A percentile compares a stretch with the other conserved stretches of the same genome.
Conservation (phyloP, 1,140 invertebrate species). For the Euglossa dilemma region DNA sequence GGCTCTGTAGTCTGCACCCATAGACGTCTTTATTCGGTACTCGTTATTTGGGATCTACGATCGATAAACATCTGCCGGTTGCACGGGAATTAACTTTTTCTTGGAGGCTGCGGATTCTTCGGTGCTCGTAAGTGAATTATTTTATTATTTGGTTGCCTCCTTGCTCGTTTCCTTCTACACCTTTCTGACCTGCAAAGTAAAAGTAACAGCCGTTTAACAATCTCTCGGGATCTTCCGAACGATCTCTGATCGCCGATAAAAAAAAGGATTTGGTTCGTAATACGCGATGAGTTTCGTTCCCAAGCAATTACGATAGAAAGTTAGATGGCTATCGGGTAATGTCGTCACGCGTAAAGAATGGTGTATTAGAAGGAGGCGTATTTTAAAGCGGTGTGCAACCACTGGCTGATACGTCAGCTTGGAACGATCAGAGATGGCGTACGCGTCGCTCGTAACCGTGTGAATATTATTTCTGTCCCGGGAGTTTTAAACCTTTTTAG, state of each 20-base stretch:
- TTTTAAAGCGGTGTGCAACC: conserved; percentile 17
- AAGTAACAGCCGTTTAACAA: background rate
- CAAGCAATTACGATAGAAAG: background rate
- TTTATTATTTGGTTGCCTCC: background rate
- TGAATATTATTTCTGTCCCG: conserved; percentile 75
- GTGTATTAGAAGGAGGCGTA: background rate
- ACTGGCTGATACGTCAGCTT: conserved; percentile 21
- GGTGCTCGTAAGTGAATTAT: background rate
- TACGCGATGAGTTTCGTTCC: background rate
- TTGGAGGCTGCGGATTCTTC: background rate
- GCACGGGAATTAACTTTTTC: background rate
- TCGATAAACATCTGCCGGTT: background rate
- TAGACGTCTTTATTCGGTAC: too few species aligned
- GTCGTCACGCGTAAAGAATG: background rate
- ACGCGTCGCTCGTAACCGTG: conserved; percentile 54
- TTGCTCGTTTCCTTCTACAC: background rate
- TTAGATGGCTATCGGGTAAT: background rate
- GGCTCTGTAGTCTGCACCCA: too few species aligned
- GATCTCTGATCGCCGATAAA: background rate
- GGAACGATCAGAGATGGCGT: conserved; percentile 33
- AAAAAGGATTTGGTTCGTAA: too few species aligned
- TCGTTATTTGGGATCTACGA: too few species aligned
- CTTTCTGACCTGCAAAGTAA: background rate
- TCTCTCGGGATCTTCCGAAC: background rate
- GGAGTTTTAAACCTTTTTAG: conserved; percentile 78